A percentile compares a stretch with the other conserved stretches of the same genome.
These are phyloP conservation scores for Simalia tracyae DNA, from an alignment of 2,797 vertebrate genomes.

Conservation along the genomic window DNA sequence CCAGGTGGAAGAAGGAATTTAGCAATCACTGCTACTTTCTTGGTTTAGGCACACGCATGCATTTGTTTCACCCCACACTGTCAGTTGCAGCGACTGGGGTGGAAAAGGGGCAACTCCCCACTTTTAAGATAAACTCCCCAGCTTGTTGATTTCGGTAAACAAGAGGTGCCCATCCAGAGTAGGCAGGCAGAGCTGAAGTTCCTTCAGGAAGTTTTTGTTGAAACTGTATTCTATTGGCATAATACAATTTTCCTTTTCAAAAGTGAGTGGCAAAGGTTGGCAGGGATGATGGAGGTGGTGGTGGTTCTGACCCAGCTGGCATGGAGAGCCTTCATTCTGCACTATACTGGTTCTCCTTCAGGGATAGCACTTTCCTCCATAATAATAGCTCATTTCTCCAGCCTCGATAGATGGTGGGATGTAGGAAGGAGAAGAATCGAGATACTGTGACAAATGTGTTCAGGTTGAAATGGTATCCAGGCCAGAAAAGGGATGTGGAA, in stretches of 20 bases:
- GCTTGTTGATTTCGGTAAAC: not conserved
- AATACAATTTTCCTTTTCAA: not conserved
- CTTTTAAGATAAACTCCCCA: not conserved
- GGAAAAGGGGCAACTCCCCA: not conserved
- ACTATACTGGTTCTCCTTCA: not conserved
- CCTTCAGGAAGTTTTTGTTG: not conserved
- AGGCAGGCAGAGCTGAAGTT: not conserved
- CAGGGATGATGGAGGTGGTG: not conserved
- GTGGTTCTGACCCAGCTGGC: not conserved
- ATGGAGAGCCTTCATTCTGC: not conserved
- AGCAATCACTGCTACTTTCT: not conserved
- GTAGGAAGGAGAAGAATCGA: not conserved
- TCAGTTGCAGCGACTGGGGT: not conserved
- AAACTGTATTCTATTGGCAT: not conserved
- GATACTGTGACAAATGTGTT: not conserved
- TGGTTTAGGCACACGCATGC: not conserved
- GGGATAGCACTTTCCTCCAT: not conserved
- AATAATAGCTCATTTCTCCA: not conserved
- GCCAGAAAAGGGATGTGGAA: not conserved
- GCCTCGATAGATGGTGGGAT: not conserved
- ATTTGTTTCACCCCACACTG: not conserved
- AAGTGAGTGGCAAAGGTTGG: not conserved
- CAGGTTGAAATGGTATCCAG: not conserved
- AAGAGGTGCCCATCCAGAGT: not conserved
- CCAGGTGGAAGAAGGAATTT: not conserved